These are phyloP conservation scores for Polyploca ridens DNA, from an alignment of 2,888 invertebrate genomes.

Conservation along the genomic window DNA sequence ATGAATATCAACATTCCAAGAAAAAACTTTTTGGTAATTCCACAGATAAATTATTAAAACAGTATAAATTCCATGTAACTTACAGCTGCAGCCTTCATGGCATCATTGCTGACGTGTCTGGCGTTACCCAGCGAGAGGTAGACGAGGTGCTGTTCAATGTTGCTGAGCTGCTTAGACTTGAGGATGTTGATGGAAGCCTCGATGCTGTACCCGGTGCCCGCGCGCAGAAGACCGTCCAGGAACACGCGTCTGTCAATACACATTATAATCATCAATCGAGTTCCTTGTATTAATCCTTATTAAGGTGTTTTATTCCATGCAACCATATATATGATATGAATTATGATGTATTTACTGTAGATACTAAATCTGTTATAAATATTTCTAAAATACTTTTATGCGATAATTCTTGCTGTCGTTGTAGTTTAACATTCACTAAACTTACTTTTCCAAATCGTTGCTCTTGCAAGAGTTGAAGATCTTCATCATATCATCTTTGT, in stretches of 20 bases:
- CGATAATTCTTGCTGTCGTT: neutral
- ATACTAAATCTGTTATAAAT: too few relatives aligned
- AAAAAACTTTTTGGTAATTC: too few relatives aligned
- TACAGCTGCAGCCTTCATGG: constrained; percentile 85
- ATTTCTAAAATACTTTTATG: too few relatives aligned
- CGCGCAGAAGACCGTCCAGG: constrained; percentile 91
- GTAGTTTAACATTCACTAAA: constrained; percentile 19
- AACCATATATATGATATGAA: too few relatives aligned
- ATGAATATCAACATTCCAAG: too few relatives aligned
- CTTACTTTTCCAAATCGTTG: constrained; percentile 84
- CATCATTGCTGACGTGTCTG: constrained; percentile 86
- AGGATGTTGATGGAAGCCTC: constrained; percentile 88
- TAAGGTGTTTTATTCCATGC: too few relatives aligned
- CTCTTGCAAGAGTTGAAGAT: constrained; percentile 87
- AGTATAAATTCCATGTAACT: constrained; percentile 45
- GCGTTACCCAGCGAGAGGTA: constrained; percentile 88
- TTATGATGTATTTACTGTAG: too few relatives aligned
- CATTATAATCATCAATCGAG: too few relatives aligned
- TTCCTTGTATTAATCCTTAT: too few relatives aligned
- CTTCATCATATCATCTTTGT: constrained; percentile 88
- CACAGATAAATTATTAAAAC: neutral
- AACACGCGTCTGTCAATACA: constrained; percentile 86
- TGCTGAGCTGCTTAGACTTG: constrained; percentile 85
- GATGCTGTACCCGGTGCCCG: constrained; percentile 91
- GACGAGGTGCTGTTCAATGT: constrained; percentile 85